phyloP scores from a whole-genome alignment of 2,888 invertebrate species.

The Caenorhabditis panamensis region DNA sequence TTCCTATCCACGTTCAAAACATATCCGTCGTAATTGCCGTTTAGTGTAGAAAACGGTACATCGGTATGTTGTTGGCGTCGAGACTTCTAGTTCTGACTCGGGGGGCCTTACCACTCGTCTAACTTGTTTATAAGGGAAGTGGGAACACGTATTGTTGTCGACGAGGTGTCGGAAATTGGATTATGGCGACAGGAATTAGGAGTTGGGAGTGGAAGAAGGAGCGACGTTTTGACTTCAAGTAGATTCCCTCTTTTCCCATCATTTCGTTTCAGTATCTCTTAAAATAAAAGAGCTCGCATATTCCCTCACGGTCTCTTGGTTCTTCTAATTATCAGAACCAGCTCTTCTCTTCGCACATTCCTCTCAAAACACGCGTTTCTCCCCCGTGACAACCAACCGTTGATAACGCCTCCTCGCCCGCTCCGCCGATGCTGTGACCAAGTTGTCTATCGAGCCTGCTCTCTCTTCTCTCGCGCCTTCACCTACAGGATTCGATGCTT shows the following conservation, averaged over 20 bases:
- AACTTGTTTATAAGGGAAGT: neutral
- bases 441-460: constrained; percentile 1
- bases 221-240: no score
- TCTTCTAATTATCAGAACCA: neutral
- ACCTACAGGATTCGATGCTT: constrained; percentile 35
- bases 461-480: constrained; percentile 22
- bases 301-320: constrained; percentile 2
- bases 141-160: neutral
- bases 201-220: neutral
- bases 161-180: neutral
- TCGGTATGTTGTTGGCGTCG: no score
- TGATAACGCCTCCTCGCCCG: neutral
- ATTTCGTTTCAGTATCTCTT: neutral
- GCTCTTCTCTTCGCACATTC: neutral
- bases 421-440: constrained; percentile 3
- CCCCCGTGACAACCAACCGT: constrained; percentile 5
- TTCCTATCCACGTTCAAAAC: constrained; percentile 1
- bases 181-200: neutral
- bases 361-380: neutral
- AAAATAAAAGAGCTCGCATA: no score
- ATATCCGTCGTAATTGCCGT: constrained; percentile 2
- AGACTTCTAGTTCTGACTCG: no score
- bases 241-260: neutral
- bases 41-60: neutral
- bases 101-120: neutral